phyloP scores from a whole-genome alignment of 92 coral and sea anemone species.

The Porites lobata region DNA sequence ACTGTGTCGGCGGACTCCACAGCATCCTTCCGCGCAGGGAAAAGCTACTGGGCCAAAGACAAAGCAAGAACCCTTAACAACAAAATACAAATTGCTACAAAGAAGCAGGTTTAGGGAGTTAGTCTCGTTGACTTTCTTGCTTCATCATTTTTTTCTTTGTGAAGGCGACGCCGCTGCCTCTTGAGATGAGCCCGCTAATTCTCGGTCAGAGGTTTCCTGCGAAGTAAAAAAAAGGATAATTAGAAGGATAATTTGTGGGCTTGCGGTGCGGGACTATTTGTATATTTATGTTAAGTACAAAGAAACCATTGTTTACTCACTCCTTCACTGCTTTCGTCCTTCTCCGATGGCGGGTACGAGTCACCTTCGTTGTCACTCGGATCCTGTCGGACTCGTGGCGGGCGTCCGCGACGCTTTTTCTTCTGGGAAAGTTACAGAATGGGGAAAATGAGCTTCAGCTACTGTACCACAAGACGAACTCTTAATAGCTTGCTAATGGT shows the following conservation, averaged over 20 bases:
- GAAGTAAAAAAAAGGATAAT: not conserved
- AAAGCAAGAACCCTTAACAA: not conserved
- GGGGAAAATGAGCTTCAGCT: not conserved
- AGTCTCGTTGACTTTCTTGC: no score
- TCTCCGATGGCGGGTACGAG: slow-evolving; percentile 91
- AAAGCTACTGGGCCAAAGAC: no score
- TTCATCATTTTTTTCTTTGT: slow-evolving; percentile 58
- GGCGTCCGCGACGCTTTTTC: slow-evolving; percentile 94
- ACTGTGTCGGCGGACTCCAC: no score
- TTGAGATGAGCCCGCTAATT: slow-evolving; percentile 65
- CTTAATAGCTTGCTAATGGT: not conserved
- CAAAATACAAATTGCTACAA: not conserved
- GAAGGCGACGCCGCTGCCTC: slow-evolving; percentile 70
- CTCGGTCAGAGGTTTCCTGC: slow-evolving; percentile 79
- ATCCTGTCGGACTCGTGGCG: slow-evolving; percentile 83
- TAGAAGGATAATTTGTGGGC: no score
- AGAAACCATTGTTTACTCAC: slow-evolving; percentile 31
- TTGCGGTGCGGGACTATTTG: not conserved
- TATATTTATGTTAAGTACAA: no score
- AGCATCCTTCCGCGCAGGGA: no score
- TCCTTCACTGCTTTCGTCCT: slow-evolving; percentile 87
- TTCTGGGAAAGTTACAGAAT: slow-evolving; percentile 10
- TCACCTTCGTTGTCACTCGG: slow-evolving; percentile 87
- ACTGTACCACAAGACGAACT: not conserved
- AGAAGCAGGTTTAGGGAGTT: not conserved